These are phyloP conservation scores for Corythornis cristatus DNA, from an alignment of 2,113 vertebrate genomes.

Conservation along the genomic window DNA sequence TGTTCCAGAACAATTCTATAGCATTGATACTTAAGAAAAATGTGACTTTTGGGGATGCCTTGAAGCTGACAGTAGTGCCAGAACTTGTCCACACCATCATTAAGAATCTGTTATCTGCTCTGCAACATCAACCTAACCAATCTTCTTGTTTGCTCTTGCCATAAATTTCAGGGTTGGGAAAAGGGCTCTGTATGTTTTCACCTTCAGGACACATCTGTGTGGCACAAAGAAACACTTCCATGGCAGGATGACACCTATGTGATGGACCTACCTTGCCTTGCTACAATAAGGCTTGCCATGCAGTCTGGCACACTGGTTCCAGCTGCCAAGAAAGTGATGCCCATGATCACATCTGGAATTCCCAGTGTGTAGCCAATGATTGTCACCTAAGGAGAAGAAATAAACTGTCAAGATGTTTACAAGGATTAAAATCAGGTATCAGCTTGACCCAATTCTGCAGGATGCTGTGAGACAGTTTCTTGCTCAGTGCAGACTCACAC, in stretches of 20 bases:
- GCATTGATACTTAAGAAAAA: background rate
- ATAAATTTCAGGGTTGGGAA: background rate
- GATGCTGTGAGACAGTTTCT: background rate
- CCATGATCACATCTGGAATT: conserved; percentile 98
- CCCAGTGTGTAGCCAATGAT: conserved; percentile 96
- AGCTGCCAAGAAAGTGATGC: conserved; percentile 96
- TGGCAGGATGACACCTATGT: conserved; percentile 42
- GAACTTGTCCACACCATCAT: background rate
- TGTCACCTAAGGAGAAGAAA: conserved; percentile 83
- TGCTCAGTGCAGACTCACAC: background rate
- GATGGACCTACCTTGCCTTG: conserved; percentile 87
- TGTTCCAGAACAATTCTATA: background rate
- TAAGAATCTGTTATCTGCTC: background rate
- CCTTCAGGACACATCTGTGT: background rate
- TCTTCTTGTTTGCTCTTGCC: background rate
- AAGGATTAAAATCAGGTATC: background rate
- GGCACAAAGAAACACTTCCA: background rate
- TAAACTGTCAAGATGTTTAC: background rate
- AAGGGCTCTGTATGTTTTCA: background rate
- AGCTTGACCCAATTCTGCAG: background rate
- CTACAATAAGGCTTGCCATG: conserved; percentile 97
- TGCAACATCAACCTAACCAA: background rate
- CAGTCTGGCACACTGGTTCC: conserved; percentile 97
- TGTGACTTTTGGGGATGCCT: background rate
- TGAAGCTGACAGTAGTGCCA: background rate